Evolutionary conservation across 2,797 vertebrate species (phyloP).

Genomic region (Xenentodon cancila): DNA sequence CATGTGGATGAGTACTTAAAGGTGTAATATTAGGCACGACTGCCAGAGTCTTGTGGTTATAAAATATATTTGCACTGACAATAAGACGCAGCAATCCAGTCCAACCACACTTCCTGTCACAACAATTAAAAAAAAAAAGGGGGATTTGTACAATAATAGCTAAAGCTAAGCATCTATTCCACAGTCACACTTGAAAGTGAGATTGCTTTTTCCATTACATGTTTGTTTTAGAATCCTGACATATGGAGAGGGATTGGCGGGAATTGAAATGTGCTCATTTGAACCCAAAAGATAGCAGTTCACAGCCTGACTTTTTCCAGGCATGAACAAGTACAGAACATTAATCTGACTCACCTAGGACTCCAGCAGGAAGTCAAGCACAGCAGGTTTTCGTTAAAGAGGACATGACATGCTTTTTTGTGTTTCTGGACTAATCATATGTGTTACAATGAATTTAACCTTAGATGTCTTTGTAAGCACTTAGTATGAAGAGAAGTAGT

Average conservation of each 20-base stretch:
- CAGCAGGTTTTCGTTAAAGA: neutral
- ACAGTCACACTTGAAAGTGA: neutral
- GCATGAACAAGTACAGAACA: slow-evolving; percentile 2
- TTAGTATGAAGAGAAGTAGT: no score
- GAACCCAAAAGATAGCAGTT: slow-evolving; percentile 1
- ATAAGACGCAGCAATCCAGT: slow-evolving; percentile 1
- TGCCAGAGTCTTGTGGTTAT: slow-evolving; percentile 23
- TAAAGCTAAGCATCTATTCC: neutral
- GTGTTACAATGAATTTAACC: no score
- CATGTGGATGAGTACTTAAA: slow-evolving; percentile 31
- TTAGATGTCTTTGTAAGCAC: no score
- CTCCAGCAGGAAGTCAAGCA: slow-evolving; percentile 5
- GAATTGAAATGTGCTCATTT: neutral
- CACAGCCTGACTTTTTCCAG: neutral
- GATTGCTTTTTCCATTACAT: no score
- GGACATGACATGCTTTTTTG: no score
- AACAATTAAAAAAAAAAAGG: no score
- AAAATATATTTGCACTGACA: slow-evolving; percentile 9
- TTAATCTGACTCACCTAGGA: slow-evolving; percentile 1
- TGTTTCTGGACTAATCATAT: no score
- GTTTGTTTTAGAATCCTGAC: no score
- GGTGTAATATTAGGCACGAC: slow-evolving; percentile 12
- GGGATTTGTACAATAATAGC: neutral
- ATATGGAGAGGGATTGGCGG: neutral
- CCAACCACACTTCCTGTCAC: neutral